Base-by-base conservation (phyloP, 2,113 vertebrate genomes). In the Hippocampus abdominalis region DNA sequence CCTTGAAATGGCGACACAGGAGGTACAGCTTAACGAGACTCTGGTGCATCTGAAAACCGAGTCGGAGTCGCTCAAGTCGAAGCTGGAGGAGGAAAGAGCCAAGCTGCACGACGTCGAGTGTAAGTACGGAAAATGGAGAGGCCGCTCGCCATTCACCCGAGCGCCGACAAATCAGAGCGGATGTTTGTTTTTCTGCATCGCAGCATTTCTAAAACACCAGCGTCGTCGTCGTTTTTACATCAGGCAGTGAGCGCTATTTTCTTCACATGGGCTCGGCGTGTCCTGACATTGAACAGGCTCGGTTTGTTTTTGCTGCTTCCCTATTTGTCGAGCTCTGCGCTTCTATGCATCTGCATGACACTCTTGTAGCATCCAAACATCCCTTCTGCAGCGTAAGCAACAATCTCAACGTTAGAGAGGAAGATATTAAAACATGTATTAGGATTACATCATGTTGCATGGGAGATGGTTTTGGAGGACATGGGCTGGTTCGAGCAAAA, bases 31-130 rank as follows among this genome's bases (percentile, higher is more conserved):
- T 81, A 95, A 93, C 71, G 96, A 98, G 91, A 96, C 93, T 80
- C 86, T 98, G 89, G 87, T 93, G 2, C 93, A 94, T 70, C 94
- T 98, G 74, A 96, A 95, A 77, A 94, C 86, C 46, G 97, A 98
- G 86, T 97, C 97, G 4, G 97, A 98, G 80, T 93, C 87, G 82
- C 93, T 98, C 75, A 98, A 98, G 92, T 90, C 92, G 79, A 97
- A 96, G 83, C 94, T 98, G 89, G 96, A 98, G 85, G 96, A 98
- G 84, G 97, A 98, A 86, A 89, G 97, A 89, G 96, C 96, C 70
- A 98, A 98, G 91, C 94, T 98, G 93, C 96, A 98, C 90, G 97
- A 98, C 79, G 97, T 98, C 89, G 97, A 98, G 89, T 86, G 97
- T 98, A 91, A 96, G 96, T 94, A 86, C 40, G 74, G 72, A 78